These are phyloP conservation scores for Thymallus thymallus DNA, from an alignment of 2,113 vertebrate species.

Conservation along the genomic window DNA sequence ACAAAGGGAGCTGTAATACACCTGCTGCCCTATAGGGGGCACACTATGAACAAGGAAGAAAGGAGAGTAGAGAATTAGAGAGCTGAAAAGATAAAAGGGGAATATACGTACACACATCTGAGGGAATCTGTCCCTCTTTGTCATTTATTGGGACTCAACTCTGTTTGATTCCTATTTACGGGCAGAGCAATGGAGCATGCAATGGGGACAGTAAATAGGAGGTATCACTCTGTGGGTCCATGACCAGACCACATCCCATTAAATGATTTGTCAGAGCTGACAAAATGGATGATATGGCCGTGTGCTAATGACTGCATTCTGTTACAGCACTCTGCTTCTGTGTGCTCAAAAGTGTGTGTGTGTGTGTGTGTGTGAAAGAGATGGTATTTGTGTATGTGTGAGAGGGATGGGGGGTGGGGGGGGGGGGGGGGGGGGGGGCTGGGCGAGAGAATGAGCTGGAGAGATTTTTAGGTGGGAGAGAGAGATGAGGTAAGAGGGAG, in stretches of 20 bases:
- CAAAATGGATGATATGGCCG: constrained; percentile 44
- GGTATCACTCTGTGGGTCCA: constrained; percentile 37
- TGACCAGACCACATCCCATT: constrained; percentile 48
- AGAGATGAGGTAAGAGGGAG: not conserved
- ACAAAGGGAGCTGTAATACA: constrained; percentile 37
- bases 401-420: no score
- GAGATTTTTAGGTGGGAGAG: not conserved
- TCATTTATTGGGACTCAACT: constrained; percentile 29
- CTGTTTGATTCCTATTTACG: constrained; percentile 21
- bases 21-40: constrained; percentile 50
- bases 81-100: constrained; percentile 21
- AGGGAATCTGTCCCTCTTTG: not conserved
- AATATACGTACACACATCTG: not conserved
- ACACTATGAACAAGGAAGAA: constrained; percentile 45
- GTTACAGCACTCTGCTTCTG: not conserved
- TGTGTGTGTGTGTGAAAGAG: not conserved
- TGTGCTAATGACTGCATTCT: constrained; percentile 37
- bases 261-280: constrained; percentile 55
- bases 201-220: constrained; percentile 33
- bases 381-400: not conserved
- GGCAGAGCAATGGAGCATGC: constrained; percentile 14
- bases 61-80: not conserved
- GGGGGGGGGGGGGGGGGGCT: no score
- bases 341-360: not conserved
- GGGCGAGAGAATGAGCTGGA: not conserved